A percentile compares a stretch with the other conserved stretches of the same genome.
These are phyloP conservation scores for Propithecus perrieri DNA, from an alignment of 2,797 vertebrate species.

Conservation along the genomic window DNA sequence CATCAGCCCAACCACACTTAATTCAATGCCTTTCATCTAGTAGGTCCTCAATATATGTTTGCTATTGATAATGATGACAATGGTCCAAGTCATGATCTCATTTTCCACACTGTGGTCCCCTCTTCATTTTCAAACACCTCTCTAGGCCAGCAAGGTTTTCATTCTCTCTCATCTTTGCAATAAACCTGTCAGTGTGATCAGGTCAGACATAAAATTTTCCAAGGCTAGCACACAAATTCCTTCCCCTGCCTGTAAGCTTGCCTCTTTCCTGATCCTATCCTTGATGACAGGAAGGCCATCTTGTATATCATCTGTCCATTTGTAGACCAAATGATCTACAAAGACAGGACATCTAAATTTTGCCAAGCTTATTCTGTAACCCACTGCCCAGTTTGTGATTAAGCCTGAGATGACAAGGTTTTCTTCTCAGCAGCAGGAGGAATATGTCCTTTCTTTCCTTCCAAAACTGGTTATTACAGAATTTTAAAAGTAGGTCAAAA, in stretches of 20 bases:
- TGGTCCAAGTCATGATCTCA: slow-evolving; percentile 50
- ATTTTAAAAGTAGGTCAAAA: slow-evolving; percentile 44
- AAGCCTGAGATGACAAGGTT: slow-evolving; percentile 39
- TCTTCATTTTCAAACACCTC: slow-evolving; percentile 42
- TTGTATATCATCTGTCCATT: slow-evolving; percentile 65
- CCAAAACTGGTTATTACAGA: slow-evolving; percentile 26
- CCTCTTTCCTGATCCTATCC: not conserved
- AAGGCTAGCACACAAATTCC: slow-evolving; percentile 50
- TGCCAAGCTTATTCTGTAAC: slow-evolving; percentile 48
- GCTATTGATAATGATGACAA: slow-evolving; percentile 48
- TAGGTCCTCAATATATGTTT: not conserved
- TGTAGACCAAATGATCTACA: slow-evolving; percentile 54
- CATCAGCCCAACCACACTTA: not conserved
- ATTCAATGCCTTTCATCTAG: slow-evolving; percentile 3
- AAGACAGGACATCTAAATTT: slow-evolving; percentile 55
- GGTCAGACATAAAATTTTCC: slow-evolving; percentile 61
- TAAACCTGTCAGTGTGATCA: slow-evolving; percentile 72
- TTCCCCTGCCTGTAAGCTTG: not conserved
- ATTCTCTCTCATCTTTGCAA: slow-evolving; percentile 60
- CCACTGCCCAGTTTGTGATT: slow-evolving; percentile 44
- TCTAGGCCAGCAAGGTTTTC: slow-evolving; percentile 57
- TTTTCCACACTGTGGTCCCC: slow-evolving; percentile 46
- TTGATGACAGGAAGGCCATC: slow-evolving; percentile 46
- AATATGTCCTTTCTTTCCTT: slow-evolving; percentile 25
- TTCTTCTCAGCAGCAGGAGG: slow-evolving; percentile 35